A percentile compares a stretch with the other conserved stretches of the same genome.
These are phyloP conservation scores for Drosophila arizonae DNA, from an alignment of 1,140 invertebrate genomes.

Conservation along the genomic window DNA sequence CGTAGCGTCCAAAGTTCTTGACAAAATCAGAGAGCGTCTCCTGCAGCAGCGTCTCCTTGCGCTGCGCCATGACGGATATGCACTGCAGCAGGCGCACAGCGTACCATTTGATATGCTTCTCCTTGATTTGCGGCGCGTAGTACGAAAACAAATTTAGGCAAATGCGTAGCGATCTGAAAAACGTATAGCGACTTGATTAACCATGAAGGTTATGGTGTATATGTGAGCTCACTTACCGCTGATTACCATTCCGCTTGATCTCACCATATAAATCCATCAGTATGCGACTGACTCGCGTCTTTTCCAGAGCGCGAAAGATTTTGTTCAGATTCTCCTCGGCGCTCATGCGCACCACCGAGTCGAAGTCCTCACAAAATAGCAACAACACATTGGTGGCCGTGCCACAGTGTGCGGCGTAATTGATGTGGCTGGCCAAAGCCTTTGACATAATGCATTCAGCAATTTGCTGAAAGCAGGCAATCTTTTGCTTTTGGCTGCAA, in stretches of 20 bases:
- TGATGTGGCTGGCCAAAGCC: constrained; percentile 83
- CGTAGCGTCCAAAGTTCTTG: constrained; percentile 87
- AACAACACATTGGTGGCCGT: constrained; percentile 89
- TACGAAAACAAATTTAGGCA: constrained; percentile 90
- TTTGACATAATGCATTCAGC: constrained; percentile 87
- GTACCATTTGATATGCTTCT: constrained; percentile 90
- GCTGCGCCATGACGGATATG: constrained; percentile 86
- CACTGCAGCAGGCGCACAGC: constrained; percentile 89
- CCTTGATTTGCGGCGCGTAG: constrained; percentile 87
- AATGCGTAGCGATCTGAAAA: constrained; percentile 86
- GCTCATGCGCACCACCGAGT: constrained; percentile 90
- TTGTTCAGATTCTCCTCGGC: constrained; percentile 92
- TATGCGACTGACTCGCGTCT: constrained; percentile 86
- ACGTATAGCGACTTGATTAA: background rate
- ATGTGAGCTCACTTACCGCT: constrained; percentile 51
- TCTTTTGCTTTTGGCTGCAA: constrained; percentile 88
- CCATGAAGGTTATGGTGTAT: background rate
- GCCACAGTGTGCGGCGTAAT: constrained; percentile 88
- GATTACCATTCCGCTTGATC: constrained; percentile 89
- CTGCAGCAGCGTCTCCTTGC: constrained; percentile 89
- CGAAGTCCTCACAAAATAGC: constrained; percentile 88
- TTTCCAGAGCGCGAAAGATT: constrained; percentile 87
- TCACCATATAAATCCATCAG: constrained; percentile 92
- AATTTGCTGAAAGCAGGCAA: constrained; percentile 87
- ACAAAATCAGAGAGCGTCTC: constrained; percentile 88